Percentiles rank a stretch among this genome's conserved stretches.
phyloP scores from a whole-genome alignment of 2,888 invertebrate genomes.

The Cyclophora punctaria region DNA sequence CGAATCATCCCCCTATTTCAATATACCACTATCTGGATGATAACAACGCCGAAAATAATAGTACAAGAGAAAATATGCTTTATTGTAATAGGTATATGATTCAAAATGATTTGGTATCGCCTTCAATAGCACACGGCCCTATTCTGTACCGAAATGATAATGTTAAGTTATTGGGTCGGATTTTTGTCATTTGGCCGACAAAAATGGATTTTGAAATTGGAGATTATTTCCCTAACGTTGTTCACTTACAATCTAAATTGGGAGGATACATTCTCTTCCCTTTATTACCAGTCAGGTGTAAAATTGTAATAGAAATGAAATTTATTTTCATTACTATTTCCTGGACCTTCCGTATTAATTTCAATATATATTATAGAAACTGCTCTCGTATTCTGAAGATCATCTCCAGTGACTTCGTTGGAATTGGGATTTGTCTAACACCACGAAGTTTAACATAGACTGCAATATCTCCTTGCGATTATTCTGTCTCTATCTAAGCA shows the following conservation, averaged over 20 bases:
- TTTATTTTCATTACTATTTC: not conserved
- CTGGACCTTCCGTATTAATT: too few relatives aligned
- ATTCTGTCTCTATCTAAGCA: too few relatives aligned
- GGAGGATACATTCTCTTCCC: too few relatives aligned
- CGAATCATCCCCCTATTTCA: conserved; percentile 38
- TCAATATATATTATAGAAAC: too few relatives aligned
- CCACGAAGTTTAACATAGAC: too few relatives aligned
- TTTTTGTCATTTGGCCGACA: conserved; percentile 11
- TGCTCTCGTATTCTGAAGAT: too few relatives aligned
- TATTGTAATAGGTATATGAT: conserved; percentile 24
- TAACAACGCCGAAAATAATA: conserved; percentile 22
- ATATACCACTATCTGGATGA: conserved; percentile 16
- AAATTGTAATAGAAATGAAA: not conserved
- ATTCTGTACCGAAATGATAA: conserved; percentile 28
- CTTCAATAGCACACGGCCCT: conserved; percentile 23
- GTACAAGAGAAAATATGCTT: conserved; percentile 26
- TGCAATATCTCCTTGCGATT: too few relatives aligned
- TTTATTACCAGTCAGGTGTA: not conserved
- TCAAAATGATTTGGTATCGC: conserved; percentile 19
- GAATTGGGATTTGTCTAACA: too few relatives aligned
- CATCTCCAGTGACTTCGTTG: too few relatives aligned
- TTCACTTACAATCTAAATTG: too few relatives aligned
- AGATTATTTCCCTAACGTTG: not conserved
- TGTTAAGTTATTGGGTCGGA: conserved; percentile 22
- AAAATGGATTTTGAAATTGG: conserved; percentile 4